Percentiles rank a stretch among this genome's conserved stretches.
Evolutionary conservation across 2,797 vertebrate genomes (phyloP).

Genomic region (Darevskia mixta): DNA sequence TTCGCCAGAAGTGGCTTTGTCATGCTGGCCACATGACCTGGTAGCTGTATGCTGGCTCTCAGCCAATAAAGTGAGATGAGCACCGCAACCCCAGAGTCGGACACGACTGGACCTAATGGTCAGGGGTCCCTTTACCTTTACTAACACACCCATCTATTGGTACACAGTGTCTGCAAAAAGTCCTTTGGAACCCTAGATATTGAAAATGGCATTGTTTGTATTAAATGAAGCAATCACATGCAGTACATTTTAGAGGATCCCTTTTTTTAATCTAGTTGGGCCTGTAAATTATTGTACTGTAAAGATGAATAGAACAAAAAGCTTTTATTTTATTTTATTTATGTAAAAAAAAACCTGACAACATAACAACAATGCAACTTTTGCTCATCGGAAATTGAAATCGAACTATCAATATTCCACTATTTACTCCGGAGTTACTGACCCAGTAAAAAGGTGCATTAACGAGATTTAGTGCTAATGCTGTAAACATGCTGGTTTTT

Average conservation of each 20-base stretch:
- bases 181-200: neutral
- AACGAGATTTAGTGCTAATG: slow-evolving; percentile 30
- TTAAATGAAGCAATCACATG: slow-evolving; percentile 15
- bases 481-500: slow-evolving; percentile 21
- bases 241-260: too few relatives aligned
- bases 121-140: too few relatives aligned
- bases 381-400: slow-evolving; percentile 23
- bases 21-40: too few relatives aligned
- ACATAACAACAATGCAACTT: slow-evolving; percentile 12
- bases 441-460: slow-evolving; percentile 35
- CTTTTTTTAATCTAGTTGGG: neutral
- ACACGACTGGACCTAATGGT: too few relatives aligned
- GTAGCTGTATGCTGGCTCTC: too few relatives aligned
- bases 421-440: slow-evolving; percentile 19
- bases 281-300: neutral
- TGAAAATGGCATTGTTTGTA: slow-evolving; percentile 12
- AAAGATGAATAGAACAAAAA: slow-evolving; percentile 4
- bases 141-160: neutral
- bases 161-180: slow-evolving; percentile 10
- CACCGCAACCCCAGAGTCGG: too few relatives aligned
- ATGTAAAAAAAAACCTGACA: neutral
- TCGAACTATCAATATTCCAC: neutral
- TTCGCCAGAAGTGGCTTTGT: too few relatives aligned
- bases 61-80: too few relatives aligned
- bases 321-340: slow-evolving; percentile 29